These are phyloP conservation scores for Carabus problematicus DNA, from an alignment of 2,888 invertebrate species.

Conservation along the genomic window DNA sequence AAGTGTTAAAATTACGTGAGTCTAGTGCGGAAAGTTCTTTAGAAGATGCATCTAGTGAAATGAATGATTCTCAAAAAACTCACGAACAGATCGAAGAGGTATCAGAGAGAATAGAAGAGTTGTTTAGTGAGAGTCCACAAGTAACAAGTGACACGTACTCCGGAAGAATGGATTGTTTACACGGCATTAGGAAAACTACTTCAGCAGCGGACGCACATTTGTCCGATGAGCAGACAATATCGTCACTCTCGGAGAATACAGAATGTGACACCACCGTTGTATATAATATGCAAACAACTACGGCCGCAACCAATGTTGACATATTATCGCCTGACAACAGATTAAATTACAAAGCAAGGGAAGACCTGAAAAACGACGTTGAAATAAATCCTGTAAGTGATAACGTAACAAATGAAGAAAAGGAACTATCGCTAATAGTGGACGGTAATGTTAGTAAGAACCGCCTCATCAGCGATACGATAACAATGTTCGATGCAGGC, in stretches of 20 bases:
- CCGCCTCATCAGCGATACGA: slow-evolving; percentile 56
- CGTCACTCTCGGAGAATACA: neutral
- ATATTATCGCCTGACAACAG: neutral
- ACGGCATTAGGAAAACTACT: slow-evolving; percentile 60
- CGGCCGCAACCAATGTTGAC: neutral
- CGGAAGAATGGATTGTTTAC: slow-evolving; percentile 65
- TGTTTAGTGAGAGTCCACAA: slow-evolving; percentile 54
- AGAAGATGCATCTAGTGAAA: slow-evolving; percentile 65
- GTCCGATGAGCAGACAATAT: slow-evolving; percentile 6
- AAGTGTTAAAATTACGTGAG: slow-evolving; percentile 57
- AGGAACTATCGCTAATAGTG: slow-evolving; percentile 48
- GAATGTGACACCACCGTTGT: neutral
- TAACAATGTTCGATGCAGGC: slow-evolving; percentile 58
- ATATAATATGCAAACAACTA: neutral
- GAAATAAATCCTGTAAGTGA: slow-evolving; percentile 26
- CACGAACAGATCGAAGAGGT: slow-evolving; percentile 65
- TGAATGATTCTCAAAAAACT: slow-evolving; percentile 60
- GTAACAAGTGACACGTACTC: slow-evolving; percentile 57
- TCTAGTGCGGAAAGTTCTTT: slow-evolving; percentile 60
- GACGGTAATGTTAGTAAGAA: slow-evolving; percentile 35
- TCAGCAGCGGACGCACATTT: slow-evolving; percentile 45
- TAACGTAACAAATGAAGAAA: slow-evolving; percentile 32
- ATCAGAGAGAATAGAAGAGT: slow-evolving; percentile 66
- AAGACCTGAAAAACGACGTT: neutral
- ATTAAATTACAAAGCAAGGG: neutral